Conservation (phyloP, 2,888 invertebrate species). For the Cheilosia impressa region DNA sequence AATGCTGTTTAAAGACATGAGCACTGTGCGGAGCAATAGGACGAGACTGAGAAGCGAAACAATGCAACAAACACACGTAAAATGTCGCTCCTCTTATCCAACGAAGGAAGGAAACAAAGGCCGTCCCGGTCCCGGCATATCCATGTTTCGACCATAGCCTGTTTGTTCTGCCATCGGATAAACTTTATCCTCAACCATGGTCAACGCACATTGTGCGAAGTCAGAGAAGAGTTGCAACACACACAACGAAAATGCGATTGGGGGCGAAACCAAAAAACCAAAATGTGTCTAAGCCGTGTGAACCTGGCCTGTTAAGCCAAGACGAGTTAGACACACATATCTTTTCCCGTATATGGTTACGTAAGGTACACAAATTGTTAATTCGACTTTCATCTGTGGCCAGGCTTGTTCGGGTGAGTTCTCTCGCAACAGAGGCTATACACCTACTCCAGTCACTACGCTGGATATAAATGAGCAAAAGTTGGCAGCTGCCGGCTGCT, state of each 20-base stretch:
- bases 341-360: slow-evolving; percentile 2
- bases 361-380: slow-evolving; percentile 20
- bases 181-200: slow-evolving; percentile 9
- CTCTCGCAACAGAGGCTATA: background rate
- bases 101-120: background rate
- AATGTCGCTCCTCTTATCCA: background rate
- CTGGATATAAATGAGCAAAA: slow-evolving; percentile 18
- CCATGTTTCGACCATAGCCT: background rate
- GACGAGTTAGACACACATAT: slow-evolving; percentile 10
- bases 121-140: background rate
- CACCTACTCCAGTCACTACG: background rate
- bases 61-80: background rate
- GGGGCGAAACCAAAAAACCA: background rate
- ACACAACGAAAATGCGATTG: slow-evolving; percentile 2
- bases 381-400: slow-evolving; percentile 21
- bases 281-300: slow-evolving; percentile 11
- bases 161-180: background rate
- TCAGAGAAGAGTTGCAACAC: background rate
- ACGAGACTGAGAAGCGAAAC: background rate
- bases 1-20: slow-evolving; percentile 11
- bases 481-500: slow-evolving; percentile 11
- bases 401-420: background rate
- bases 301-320: slow-evolving; percentile 32
- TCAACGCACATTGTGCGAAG: slow-evolving; percentile 15
- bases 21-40: background rate